Conservation (phyloP, 2,797 vertebrate species). For the Crax fasciolata region DNA sequence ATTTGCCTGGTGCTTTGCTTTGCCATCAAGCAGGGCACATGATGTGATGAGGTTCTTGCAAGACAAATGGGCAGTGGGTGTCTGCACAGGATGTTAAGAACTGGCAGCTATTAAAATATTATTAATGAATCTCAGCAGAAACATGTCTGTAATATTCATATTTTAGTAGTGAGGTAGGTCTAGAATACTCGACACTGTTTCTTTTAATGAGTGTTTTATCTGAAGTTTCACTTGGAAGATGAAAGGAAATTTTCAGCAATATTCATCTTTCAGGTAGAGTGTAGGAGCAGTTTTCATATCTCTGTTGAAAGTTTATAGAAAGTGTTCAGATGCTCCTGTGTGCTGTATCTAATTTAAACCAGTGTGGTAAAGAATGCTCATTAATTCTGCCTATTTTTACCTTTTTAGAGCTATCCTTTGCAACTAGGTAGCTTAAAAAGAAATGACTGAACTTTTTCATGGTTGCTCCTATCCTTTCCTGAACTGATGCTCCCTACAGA, state of each 20-base stretch:
- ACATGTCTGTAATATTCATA: rapidly evolving
- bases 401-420: background rate
- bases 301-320: background rate
- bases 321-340: background rate
- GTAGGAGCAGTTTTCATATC: background rate
- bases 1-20: background rate
- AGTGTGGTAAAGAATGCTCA: background rate
- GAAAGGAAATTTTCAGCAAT: background rate
- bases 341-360: background rate
- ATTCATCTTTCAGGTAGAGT: background rate
- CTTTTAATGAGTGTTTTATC: background rate
- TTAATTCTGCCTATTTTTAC: background rate
- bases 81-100: background rate
- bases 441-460: background rate
- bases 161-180: background rate
- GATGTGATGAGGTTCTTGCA: background rate
- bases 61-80: rapidly evolving
- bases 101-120: background rate
- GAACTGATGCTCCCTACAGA: background rate
- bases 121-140: background rate
- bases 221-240: background rate
- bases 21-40: background rate
- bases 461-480: background rate
- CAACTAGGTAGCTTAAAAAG: background rate
- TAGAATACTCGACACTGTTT: background rate